Conservation (phyloP, 2,797 vertebrate species). For the Basileuterus tristriatus region DNA sequence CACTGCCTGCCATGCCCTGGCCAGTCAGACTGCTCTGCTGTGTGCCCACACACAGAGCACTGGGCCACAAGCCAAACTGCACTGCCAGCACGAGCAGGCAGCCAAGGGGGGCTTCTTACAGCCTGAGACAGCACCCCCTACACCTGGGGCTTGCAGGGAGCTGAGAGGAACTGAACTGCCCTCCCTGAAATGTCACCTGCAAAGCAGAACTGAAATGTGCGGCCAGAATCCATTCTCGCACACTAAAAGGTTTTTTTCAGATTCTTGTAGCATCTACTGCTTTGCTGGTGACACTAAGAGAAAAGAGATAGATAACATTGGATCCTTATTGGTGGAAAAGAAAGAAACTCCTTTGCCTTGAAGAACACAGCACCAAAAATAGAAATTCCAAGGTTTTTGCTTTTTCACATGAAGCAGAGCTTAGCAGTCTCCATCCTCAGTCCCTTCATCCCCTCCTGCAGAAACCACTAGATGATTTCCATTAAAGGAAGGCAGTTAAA, state of each 20-base stretch:
- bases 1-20: neutral
- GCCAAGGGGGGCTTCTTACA: neutral
- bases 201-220: neutral
- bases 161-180: neutral
- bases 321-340: neutral
- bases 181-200: neutral
- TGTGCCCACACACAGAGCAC: neutral
- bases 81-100: neutral
- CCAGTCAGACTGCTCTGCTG: neutral
- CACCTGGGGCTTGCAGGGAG: neutral
- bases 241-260: neutral
- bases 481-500: neutral
- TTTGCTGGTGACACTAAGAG: neutral
- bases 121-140: accelerated
- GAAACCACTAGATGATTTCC: neutral
- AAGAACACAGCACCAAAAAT: neutral
- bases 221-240: neutral
- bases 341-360: neutral
- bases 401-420: neutral
- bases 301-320: neutral
- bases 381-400: neutral
- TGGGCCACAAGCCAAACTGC: neutral
- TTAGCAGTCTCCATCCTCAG: neutral
- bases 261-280: neutral
- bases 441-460: neutral